Percentiles rank a stretch among this genome's conserved stretches.
phyloP scores from a whole-genome alignment of 2,888 invertebrate species.

The Mycogona germanica region DNA sequence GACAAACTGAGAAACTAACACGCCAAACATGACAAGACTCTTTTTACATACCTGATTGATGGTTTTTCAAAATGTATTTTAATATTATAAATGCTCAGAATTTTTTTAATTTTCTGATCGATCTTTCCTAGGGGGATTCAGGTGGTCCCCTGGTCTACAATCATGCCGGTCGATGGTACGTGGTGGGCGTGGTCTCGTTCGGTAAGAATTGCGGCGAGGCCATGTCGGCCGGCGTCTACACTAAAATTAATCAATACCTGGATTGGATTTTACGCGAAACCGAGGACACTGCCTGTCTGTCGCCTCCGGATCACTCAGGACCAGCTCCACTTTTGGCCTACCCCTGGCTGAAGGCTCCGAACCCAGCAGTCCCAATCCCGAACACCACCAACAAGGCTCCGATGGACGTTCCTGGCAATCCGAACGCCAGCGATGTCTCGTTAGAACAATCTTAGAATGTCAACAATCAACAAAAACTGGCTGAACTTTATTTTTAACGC shows the following conservation, averaged over 20 bases:
- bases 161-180: conserved; percentile 8
- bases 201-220: conserved; percentile 9
- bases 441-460: too few relatives aligned
- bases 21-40: too few relatives aligned
- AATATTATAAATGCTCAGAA: neutral
- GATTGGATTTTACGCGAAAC: conserved; percentile 14
- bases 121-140: conserved; percentile 9
- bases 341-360: conserved; percentile 10
- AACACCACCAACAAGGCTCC: too few relatives aligned
- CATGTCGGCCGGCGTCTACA: conserved; percentile 12
- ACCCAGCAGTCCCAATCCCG: too few relatives aligned
- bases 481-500: too few relatives aligned
- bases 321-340: too few relatives aligned
- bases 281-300: conserved; percentile 9
- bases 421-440: too few relatives aligned
- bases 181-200: conserved; percentile 12
- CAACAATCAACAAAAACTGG: too few relatives aligned
- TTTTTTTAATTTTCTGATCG: neutral
- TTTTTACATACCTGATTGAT: too few relatives aligned
- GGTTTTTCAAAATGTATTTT: neutral
- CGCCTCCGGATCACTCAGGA: too few relatives aligned
- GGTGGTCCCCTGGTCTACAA: conserved; percentile 14
- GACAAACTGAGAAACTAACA: too few relatives aligned
- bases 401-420: too few relatives aligned
- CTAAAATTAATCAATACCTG: conserved; percentile 5